A percentile compares a stretch with the other conserved stretches of the same genome.
Evolutionary conservation across 2,888 invertebrate genomes (phyloP).

Genomic region (Cephus nigrinus): DNA sequence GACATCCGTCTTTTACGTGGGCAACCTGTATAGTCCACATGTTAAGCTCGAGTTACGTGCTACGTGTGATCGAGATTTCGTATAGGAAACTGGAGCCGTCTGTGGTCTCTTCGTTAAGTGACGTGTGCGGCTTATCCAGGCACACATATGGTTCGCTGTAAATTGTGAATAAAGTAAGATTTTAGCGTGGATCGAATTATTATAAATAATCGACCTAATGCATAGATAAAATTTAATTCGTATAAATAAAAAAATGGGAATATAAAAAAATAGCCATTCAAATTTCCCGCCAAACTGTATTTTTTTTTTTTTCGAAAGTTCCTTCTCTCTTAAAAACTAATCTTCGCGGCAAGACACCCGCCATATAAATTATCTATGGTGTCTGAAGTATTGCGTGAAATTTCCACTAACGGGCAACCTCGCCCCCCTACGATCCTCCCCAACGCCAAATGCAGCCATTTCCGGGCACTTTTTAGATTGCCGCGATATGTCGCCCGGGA

Average conservation of each 20-base stretch:
- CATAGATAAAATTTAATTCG: neutral
- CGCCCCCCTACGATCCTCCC: neutral
- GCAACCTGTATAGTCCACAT: neutral
- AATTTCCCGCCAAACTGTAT: neutral
- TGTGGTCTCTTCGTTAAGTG: neutral
- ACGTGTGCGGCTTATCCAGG: neutral
- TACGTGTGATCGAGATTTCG: neutral
- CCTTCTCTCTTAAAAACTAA: constrained; percentile 2
- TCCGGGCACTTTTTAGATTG: constrained; percentile 9
- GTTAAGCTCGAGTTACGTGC: neutral
- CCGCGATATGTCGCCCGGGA: constrained; percentile 6
- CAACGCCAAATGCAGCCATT: neutral
- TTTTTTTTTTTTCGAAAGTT: no score
- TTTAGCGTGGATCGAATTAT: neutral
- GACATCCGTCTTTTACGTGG: neutral
- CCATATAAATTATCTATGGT: neutral
- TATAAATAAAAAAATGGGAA: neutral
- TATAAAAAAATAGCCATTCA: neutral
- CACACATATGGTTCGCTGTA: neutral
- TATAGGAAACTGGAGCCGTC: neutral
- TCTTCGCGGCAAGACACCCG: neutral
- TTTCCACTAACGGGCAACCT: neutral
- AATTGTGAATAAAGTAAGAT: neutral
- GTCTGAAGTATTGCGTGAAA: neutral
- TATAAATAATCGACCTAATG: neutral